These are phyloP conservation scores for Oncorhynchus masou DNA, from an alignment of 2,113 vertebrate genomes.

Conservation along the genomic window DNA sequence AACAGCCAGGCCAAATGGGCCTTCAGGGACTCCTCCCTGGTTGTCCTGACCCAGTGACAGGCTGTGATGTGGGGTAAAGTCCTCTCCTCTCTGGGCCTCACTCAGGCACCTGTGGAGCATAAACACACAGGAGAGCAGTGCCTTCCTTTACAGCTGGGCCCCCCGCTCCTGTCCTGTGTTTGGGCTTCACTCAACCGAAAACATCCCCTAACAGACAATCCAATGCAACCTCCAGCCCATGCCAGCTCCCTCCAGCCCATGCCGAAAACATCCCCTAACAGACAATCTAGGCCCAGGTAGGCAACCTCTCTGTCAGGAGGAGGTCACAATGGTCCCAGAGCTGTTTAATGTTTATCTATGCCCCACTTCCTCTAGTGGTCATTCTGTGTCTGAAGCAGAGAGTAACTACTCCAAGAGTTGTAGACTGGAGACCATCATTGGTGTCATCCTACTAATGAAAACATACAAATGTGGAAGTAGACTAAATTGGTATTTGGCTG, in stretches of 20 bases:
- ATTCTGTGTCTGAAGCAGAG: constrained; percentile 12
- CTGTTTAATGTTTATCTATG: constrained; percentile 58
- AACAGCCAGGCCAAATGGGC: constrained; percentile 29
- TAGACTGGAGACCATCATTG: constrained; percentile 36
- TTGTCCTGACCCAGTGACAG: constrained; percentile 29
- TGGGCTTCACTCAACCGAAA: constrained; percentile 63
- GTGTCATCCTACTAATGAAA: constrained; percentile 34
- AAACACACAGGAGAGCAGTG: constrained; percentile 53
- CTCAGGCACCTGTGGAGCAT: constrained; percentile 60
- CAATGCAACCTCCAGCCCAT: constrained; percentile 39
- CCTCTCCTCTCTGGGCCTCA: constrained; percentile 36
- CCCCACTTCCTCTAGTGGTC: constrained; percentile 53
- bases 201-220: constrained; percentile 46
- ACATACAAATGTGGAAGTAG: constrained; percentile 28
- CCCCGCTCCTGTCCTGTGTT: constrained; percentile 49
- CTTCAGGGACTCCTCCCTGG: constrained; percentile 6
- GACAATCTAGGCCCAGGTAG: too few relatives aligned
- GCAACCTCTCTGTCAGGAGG: not conserved
- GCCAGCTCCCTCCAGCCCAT: too few relatives aligned
- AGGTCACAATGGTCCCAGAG: constrained; percentile 60
- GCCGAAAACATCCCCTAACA: too few relatives aligned
- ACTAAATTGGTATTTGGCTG: constrained; percentile 31
- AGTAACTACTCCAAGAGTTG: constrained; percentile 40
- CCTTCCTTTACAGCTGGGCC: constrained; percentile 57
- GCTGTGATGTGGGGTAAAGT: constrained; percentile 34